Evolutionary conservation across 2,113 vertebrate genomes (phyloP), one percentile per base, ranked within the genome.

Genomic region (Ceyx cyanopectus): DNA sequence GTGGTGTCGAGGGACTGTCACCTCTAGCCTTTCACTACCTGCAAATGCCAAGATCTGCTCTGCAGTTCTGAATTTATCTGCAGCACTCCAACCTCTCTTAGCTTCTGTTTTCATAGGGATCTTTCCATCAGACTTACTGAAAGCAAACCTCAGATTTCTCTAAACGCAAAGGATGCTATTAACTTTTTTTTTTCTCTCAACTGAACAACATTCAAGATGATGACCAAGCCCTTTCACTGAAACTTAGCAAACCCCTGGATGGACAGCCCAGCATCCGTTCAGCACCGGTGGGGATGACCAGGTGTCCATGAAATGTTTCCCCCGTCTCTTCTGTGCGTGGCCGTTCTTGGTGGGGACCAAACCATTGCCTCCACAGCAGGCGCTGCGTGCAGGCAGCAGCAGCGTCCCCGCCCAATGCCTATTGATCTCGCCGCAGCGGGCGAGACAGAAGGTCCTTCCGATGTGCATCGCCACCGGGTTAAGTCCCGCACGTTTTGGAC

Each of bases 401-500:
- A 13, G 2, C 5, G 4, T 29, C 78, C 78, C 41, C 14, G 50
- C 5, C 34, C 61, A 4, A 1, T 1, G 68, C n/a, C 51, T 3
- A 9, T 37, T 10, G 1, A 32, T 1, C 27, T 1, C 46, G 66
- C 30, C 5, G 4, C 41, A 7, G 73, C 51, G 8, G 40, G 7
- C 1, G 12, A 26, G 58, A 3, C 27, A 6, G 6, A 7, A 18
- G 1, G 54, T 48, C 34, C 27, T 79, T 9, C 15, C 2, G 14
- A 7, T 6, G n/a, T 4, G 29, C 3, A 13, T 5, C 1, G 7
- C 7, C 6, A 0, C 8, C 2, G 18, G 8, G 2, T 3, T 5
- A 1, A 5, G 51, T 4, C 34, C 1, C 0, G 9, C 20, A 5
- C 1, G 1, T 0, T 0, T 1, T 2, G 40, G 6, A 1, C 2